Base-by-base conservation (phyloP, 2,888 invertebrate species). In the Mesorhabditis sp. region DNA sequence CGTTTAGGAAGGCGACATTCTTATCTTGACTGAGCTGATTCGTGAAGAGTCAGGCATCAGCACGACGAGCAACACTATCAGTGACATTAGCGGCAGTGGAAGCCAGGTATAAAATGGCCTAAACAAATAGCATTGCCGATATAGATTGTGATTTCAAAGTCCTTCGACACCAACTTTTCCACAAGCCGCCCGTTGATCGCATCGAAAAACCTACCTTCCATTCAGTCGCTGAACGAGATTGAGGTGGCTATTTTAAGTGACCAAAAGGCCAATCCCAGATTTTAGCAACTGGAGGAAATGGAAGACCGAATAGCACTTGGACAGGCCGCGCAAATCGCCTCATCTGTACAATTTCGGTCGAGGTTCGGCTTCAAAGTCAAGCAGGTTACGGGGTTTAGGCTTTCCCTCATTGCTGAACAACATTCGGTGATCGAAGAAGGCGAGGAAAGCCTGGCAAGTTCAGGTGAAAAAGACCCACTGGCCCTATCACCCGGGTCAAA, bases 321-420 rank as follows among this genome's bases (percentile, higher is more conserved):
- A 0, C 69, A 72, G 6, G 63, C 73, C 28, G n/a, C 69, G 5
- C 62, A 42, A 15, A n/a, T 76, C 15, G 73, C 65, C 10, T 72
- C 74, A 58, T 64, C 71, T 6, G 80, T 80, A 0, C 80, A 81
- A 41, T 80, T 80, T 64, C 67, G 80, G 64, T 80, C 80, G 7
- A 70, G 80, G 80, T 79, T 13, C 65, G 28, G 5, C 10, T 44
- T 45, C 61, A 43, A 13, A 58, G 45, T n/a, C 13, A 15, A 45
- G n/a, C 43, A 7, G 43, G 15, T 41, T n/a, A 28, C 6, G 4
- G 15, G 5, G 65, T 76, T 69, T 61, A 79, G 79, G 61, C 67
- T 80, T 13, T 79, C 78, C 4, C 69, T 80, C n/a, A 79, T 79
- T 43, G 74, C 78, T 4, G 79, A 79, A 62, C 78, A 79, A 66